Evolutionary conservation across 2,797 vertebrate genomes (phyloP), one percentile per base, ranked within the genome.

Genomic region (Lepilemur septentrionalis): DNA sequence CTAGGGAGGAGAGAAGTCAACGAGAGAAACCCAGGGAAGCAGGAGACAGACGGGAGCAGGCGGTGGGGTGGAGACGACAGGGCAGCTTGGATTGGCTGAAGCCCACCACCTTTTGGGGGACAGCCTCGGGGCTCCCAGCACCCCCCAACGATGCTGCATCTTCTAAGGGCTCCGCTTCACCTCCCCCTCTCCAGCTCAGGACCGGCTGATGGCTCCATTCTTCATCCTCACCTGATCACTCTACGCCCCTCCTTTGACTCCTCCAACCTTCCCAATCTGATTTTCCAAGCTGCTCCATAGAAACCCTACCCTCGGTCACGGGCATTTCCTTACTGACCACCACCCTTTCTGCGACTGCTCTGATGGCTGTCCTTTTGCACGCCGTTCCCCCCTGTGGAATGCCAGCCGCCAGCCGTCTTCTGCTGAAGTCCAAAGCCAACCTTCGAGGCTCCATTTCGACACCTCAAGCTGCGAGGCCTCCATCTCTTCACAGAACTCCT

Each of bases 371-470:
- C 35, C 14, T 79, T 63, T 5, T 70, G 43, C 46, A 35, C 4
- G 9, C 52, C 2, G 1, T 11, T 25, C 14, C 81, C 5, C 18
- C 1, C 0, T 1, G 0, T 11, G n/a, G 25, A 63, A 63, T 17
- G 12, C 6, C 30, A 20, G 50, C 28, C 70, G 32, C 38, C 14
- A 55, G 11, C 23, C 22, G 43, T 32, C 32, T 22, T 95, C 80
- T 78, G 14, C 52, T 63, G 20, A 72, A 63, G 46, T 70, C 57
- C 52, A 20, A 81, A 14, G 55, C 30, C 25, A 50, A 35, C 79
- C 84, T 48, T 55, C 59, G 52, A 23, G 52, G n/a, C 18, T 61
- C 65, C 4, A 41, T 50, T 11, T 72, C 22, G 32, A 35, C 7
- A 10, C 32, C 4, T 48, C 10, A 15, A 75, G 41, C 18, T 90